Evolutionary conservation across 2,888 invertebrate species (phyloP), one percentile per base, ranked within the genome.

Genomic region (Callinectes sapidus): DNA sequence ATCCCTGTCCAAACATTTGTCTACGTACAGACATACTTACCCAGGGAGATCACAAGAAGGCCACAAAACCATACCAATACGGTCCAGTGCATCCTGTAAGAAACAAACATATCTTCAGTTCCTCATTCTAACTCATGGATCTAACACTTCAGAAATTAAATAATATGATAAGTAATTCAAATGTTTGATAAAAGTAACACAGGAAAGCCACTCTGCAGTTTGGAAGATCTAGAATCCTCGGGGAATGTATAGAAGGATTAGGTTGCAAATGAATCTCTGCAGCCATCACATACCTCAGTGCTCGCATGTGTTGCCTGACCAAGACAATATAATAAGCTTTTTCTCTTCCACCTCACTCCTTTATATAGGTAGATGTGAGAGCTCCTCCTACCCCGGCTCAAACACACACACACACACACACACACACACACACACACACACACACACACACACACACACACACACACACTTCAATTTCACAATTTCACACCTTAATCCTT

Each of bases 31-130:
- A 89, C 71, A 35, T 39, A 89, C 90, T 90, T 48, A 90, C 90
- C 90, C 39, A 55, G 35, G 28, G 85, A 32, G n/a, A 28, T 55
- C 2, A 35, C 42, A 18, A 90, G 48, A 18, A 90, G 48, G n/a
- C 54, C 35, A n/a, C 77, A 55, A 6, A 32, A 32, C 23, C 77
- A 48, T 0, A 6, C 48, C 3, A 85, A 54, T 42, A 32, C 28
- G 32, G 81, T 28, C 90, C 90, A 90, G 32, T 85, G 85, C 90
- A 90, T 90, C 55, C 90, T 90, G 85, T 13, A 89, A 54, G 42
- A 61, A 16, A 66, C 2, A 61, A 35, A 89, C 14, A 35, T 28
- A 35, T 35, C 23, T 66, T 16, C 14, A 89, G 39, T 23, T 18
- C 28, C 16, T 39, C 28, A 23, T 2, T n/a, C 71, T 71, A 3